Conservation (phyloP, 2,797 vertebrate genomes). For the Acanthurus leucopareius region DNA sequence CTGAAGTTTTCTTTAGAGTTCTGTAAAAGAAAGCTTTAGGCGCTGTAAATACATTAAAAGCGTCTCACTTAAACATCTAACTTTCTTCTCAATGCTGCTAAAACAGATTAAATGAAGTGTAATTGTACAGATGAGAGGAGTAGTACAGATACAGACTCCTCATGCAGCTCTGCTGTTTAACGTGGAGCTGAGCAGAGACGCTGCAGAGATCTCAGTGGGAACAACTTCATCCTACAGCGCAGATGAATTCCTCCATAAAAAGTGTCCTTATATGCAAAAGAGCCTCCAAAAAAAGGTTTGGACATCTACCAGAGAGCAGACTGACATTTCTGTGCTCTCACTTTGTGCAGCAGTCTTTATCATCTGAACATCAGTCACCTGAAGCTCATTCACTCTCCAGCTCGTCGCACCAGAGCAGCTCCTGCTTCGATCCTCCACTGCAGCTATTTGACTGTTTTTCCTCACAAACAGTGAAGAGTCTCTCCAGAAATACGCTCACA, state of each 20-base stretch:
- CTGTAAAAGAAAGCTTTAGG: too few species aligned
- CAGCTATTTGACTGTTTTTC: too few species aligned
- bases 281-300: background rate
- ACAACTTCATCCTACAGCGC: background rate
- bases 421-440: too few species aligned
- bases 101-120: background rate
- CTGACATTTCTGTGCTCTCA: background rate
- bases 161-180: conserved; percentile 17
- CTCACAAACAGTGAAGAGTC: too few species aligned
- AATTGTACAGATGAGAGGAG: background rate
- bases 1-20: too few species aligned
- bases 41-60: too few species aligned
- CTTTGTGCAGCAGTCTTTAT: too few species aligned
- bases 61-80: background rate
- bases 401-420: too few species aligned
- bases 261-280: background rate
- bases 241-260: background rate
- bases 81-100: background rate
- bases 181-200: conserved; percentile 15
- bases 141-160: background rate
- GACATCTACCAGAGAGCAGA: background rate
- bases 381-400: too few species aligned
- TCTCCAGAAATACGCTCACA: too few species aligned
- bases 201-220: conserved; percentile 9
- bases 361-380: too few species aligned